Base-by-base conservation (phyloP, 2,888 invertebrate genomes). In the Andrena chrysosceles region DNA sequence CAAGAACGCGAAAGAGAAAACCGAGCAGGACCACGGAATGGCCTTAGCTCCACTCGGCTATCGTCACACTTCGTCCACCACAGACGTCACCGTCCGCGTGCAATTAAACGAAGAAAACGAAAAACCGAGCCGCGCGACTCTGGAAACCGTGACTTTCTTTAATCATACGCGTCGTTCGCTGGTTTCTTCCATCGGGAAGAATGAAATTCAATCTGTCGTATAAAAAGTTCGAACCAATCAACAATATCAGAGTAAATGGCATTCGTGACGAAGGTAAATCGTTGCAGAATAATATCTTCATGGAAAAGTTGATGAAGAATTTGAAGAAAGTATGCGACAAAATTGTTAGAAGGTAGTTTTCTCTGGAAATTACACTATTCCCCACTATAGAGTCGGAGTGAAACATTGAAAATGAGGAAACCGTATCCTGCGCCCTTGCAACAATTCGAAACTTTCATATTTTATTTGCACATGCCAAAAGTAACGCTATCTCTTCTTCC, bases 1-100 rank as follows among this genome's bases (percentile, higher is more conserved):
- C 35, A 63, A 49, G 60, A 82, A 74, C 78, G 67, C 70, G 66
- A 67, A 71, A 62, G 70, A 82, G 82, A 82, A 75, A 82, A 54
- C 54, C 54, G 26, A 35, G n/a, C n/a, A 29, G 35, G 35, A 42
- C 56, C 54, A 7, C 63, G 20, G 16, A 8, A n/a, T n/a, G 80
- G 54, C 72, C 67, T 81, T 79, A 56, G 42, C 10, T 67, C 29
- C 42, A 29, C 26, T 67, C 69, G 6, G 7, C 20, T 62, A 26
- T 54, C 64, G 72, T 56, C 59, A 10, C 56, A 42, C 29, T 70
- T 69, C 33, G n/a, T 59, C 10, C 54, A 23, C 42, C n/a, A 16
- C 48, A 10, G 5, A 23, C 23, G 29, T 8, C n/a, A 31, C 31
- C 70, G 63, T 20, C 20, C 20, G 10, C 8, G 16, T n/a, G n/a